These are phyloP conservation scores for Stegastes partitus DNA, from an alignment of 2,113 vertebrate genomes.

Conservation along the genomic window DNA sequence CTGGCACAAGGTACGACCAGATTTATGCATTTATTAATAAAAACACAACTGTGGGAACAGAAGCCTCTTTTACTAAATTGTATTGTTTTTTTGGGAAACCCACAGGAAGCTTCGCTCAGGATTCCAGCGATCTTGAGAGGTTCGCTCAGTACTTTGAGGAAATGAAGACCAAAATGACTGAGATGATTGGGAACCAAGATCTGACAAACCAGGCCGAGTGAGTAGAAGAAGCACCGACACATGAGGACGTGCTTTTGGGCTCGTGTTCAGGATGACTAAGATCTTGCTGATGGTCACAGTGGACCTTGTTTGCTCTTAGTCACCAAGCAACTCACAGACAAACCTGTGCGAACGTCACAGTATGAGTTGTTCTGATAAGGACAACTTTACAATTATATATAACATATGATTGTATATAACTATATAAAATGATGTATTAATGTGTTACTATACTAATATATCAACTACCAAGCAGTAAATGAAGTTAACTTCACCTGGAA, in stretches of 20 bases:
- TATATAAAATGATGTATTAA: too few relatives aligned
- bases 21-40: not conserved
- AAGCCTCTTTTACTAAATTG: not conserved
- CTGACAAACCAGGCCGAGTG: conserved; percentile 70
- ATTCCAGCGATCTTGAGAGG: conserved; percentile 25
- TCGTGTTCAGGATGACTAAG: too few relatives aligned
- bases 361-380: not conserved
- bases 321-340: not conserved
- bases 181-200: conserved; percentile 45
- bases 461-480: not conserved
- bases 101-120: conserved; percentile 68
- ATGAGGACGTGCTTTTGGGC: too few relatives aligned
- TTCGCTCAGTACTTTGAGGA: conserved; percentile 66
- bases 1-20: conserved; percentile 71
- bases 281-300: not conserved
- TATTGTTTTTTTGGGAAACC: not conserved
- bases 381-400: too few relatives aligned
- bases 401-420: too few relatives aligned
- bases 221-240: conserved; percentile 38
- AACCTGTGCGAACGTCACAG: not conserved
- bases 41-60: not conserved
- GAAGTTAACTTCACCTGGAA: not conserved
- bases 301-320: conserved; percentile 11
- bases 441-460: not conserved
- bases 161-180: conserved; percentile 57